A percentile compares a stretch with the other conserved stretches of the same genome.
phyloP scores from a whole-genome alignment of 2,888 invertebrate genomes.

The Phanerotoma sp. region DNA sequence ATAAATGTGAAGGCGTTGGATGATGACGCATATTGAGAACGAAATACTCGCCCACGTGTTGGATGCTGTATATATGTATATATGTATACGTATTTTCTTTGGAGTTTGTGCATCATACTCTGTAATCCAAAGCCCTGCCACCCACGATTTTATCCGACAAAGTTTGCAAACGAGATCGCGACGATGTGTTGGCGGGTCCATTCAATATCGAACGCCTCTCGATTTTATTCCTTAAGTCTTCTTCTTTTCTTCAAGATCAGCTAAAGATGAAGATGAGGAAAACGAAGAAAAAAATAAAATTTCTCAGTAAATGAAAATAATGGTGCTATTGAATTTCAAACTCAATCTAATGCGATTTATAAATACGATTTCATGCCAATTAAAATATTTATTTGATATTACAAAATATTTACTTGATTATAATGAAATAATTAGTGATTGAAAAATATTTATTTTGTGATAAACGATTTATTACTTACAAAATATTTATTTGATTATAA shows the following conservation, averaged over 20 bases:
- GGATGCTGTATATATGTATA: neutral
- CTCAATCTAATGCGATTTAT: too few relatives aligned
- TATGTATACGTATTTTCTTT: neutral
- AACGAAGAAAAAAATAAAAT: neutral
- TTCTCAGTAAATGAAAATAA: too few relatives aligned
- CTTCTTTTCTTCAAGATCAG: neutral
- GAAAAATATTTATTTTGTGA: too few relatives aligned
- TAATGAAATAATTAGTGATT: too few relatives aligned
- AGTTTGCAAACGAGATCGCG: conserved; percentile 18
- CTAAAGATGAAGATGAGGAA: neutral
- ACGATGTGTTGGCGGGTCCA: conserved; percentile 14
- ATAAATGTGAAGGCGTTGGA: conserved; percentile 2
- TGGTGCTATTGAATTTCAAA: too few relatives aligned
- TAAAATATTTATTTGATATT: too few relatives aligned
- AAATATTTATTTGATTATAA: too few relatives aligned
- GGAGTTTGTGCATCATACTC: conserved; percentile 3
- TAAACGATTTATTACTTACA: too few relatives aligned
- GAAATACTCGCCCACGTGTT: conserved; percentile 4
- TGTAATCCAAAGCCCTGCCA: conserved; percentile 10
- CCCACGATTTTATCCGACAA: neutral
- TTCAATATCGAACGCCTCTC: conserved; percentile 11
- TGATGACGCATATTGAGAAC: conserved; percentile 11
- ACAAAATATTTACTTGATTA: too few relatives aligned
- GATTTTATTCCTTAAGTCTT: neutral
- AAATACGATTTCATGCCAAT: too few relatives aligned